Conservation (phyloP, 2,113 vertebrate genomes). For the Chrysemys picta region DNA sequence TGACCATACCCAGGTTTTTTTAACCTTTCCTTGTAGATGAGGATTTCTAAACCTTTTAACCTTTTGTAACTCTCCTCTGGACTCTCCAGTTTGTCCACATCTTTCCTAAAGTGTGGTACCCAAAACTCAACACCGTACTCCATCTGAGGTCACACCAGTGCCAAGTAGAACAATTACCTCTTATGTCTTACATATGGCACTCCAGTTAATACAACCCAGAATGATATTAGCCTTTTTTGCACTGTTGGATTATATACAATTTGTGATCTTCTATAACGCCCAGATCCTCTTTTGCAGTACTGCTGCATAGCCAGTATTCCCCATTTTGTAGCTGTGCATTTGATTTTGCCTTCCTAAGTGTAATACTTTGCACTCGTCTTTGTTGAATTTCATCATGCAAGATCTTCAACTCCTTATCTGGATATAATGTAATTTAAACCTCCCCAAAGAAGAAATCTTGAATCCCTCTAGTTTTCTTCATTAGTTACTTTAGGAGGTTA, state of each 20-base stretch:
- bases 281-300: not conserved
- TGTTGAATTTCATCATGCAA: not conserved
- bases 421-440: not conserved
- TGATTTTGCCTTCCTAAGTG: not conserved
- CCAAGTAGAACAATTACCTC: not conserved
- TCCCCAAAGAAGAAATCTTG: not conserved
- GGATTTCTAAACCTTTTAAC: not conserved
- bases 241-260: not conserved
- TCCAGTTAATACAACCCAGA: not conserved
- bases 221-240: not conserved
- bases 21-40: not conserved
- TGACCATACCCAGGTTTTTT: not conserved
- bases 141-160: not conserved
- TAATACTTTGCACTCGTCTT: not conserved
- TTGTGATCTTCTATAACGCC: not conserved
- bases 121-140: not conserved
- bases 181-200: not conserved
- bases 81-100: not conserved
- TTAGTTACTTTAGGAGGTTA: conserved; percentile 1
- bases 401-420: not conserved
- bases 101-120: not conserved
- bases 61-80: not conserved
- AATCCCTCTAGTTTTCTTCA: conserved; percentile 21
- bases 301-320: not conserved
- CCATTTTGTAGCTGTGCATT: no score